phyloP scores from a whole-genome alignment of 2,113 vertebrate genomes.

The Eclectus roratus region DNA sequence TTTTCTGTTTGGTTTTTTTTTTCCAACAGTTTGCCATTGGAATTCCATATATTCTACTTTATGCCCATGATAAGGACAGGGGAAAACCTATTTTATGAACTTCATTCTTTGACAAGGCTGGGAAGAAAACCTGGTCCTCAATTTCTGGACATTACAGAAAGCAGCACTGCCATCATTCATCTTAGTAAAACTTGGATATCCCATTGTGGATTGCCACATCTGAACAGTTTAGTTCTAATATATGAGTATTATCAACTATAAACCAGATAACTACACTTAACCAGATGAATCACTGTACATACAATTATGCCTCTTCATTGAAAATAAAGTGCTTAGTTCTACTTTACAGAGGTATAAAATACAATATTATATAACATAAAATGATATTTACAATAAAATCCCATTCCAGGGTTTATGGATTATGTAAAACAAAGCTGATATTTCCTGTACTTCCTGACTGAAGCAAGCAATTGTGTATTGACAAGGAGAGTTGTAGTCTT shows the following conservation, averaged over 20 bases:
- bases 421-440: background rate
- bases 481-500: background rate
- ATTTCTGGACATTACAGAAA: background rate
- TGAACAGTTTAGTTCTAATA: background rate
- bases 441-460: background rate
- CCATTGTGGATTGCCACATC: background rate
- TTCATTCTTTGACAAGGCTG: background rate
- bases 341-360: background rate
- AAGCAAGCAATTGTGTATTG: background rate
- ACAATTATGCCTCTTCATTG: background rate
- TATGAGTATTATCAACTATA: background rate
- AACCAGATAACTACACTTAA: background rate
- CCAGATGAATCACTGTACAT: background rate
- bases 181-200: background rate
- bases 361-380: background rate
- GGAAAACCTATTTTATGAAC: background rate
- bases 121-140: background rate
- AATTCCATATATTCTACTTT: background rate
- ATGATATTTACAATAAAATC: background rate
- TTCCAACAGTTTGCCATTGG: accelerated
- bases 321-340: background rate
- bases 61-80: background rate
- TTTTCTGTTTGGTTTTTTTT: accelerated
- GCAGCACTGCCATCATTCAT: background rate
- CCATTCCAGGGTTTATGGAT: background rate